These are phyloP conservation scores for Coptodon bakossiorum DNA, from an alignment of 2,113 vertebrate genomes.

Conservation along the genomic window DNA sequence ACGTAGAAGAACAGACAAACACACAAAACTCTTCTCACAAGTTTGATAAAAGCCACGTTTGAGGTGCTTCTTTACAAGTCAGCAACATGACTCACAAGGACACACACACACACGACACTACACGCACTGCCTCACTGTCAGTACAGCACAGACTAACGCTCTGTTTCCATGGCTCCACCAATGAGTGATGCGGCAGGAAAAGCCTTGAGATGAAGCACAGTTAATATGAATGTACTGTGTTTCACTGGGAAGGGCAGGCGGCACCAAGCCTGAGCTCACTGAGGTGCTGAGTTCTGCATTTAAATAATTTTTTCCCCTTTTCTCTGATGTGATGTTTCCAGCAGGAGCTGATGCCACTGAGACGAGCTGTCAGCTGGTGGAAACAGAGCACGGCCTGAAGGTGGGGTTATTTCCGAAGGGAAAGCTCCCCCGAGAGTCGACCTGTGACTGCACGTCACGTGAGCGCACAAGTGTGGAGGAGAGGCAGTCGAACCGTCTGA, in stretches of 20 bases:
- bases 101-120: not conserved
- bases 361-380: constrained; percentile 36
- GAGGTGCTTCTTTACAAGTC: not conserved
- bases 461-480: not conserved
- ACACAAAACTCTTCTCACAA: not conserved
- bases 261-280: not conserved
- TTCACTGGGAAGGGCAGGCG: not conserved
- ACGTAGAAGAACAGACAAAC: not conserved
- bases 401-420: constrained; percentile 52
- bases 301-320: not conserved
- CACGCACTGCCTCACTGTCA: not conserved
- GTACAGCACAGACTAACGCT: not conserved
- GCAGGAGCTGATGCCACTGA: constrained; percentile 53
- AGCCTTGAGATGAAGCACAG: not conserved
- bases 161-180: not conserved
- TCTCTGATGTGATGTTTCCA: constrained; percentile 23
- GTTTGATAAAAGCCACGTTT: not conserved
- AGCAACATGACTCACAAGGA: constrained; percentile 26
- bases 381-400: constrained; percentile 42
- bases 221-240: not conserved
- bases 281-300: not conserved
- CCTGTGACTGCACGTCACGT: not conserved
- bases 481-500: not conserved
- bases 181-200: not conserved
- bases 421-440: constrained; percentile 24